A percentile compares a stretch with the other conserved stretches of the same genome.
Conservation (phyloP, 2,113 vertebrate species). For the Hyla sarda region DNA sequence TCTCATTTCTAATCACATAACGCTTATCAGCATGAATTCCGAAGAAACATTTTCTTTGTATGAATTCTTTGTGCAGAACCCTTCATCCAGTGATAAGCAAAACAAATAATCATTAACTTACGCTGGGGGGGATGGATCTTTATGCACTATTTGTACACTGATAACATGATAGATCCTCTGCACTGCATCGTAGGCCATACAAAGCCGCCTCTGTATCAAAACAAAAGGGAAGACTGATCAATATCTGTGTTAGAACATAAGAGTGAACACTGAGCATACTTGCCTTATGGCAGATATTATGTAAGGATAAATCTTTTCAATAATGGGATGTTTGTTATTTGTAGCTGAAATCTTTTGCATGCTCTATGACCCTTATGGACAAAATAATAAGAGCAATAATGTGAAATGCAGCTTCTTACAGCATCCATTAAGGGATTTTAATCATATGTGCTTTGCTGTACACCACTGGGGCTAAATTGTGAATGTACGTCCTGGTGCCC, state of each 20-base stretch:
- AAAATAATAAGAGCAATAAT: no score
- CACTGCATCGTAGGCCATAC: neutral
- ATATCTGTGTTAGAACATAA: neutral
- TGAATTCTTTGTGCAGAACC: neutral
- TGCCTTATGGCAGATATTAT: neutral
- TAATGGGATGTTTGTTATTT: neutral
- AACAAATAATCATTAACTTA: no score
- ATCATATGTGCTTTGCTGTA: neutral
- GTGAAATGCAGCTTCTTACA: neutral
- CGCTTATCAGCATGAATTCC: neutral
- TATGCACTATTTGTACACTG: no score
- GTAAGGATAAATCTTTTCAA: neutral
- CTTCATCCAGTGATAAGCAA: no score
- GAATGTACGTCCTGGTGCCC: no score
- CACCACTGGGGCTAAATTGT: no score
- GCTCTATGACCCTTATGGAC: neutral
- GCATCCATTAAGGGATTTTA: neutral
- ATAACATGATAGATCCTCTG: neutral
- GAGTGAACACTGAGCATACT: neutral
- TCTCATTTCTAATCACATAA: neutral
- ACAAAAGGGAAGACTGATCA: neutral
- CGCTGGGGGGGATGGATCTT: no score
- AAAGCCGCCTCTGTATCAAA: neutral
- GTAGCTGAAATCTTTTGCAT: neutral
- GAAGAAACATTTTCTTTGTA: neutral